These are phyloP conservation scores for Sturnira hondurensis DNA, from an alignment of 2,113 vertebrate genomes.

Conservation along the genomic window DNA sequence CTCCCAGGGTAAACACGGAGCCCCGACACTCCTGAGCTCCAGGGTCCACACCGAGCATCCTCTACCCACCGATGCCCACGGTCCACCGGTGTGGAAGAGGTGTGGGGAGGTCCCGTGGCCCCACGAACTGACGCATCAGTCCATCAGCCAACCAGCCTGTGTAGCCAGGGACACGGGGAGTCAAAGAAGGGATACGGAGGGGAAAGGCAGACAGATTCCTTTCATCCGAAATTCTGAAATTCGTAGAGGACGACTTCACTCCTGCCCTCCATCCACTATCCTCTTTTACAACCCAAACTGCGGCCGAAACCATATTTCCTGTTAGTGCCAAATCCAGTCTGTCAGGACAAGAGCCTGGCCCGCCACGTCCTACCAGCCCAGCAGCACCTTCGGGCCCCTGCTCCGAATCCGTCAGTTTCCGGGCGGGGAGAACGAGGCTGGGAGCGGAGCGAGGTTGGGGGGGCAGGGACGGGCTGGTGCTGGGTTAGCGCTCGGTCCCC, in stretches of 20 bases:
- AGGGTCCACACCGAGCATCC: not conserved
- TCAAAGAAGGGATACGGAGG: not conserved
- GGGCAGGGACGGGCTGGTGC: not conserved
- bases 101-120: not conserved
- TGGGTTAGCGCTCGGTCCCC: not conserved
- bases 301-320: not conserved
- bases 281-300: too few species aligned
- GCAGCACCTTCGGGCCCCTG: rapidly evolving
- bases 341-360: not conserved
- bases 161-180: not conserved
- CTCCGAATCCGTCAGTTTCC: not conserved
- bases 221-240: not conserved
- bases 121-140: not conserved
- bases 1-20: too few species aligned
- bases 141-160: not conserved
- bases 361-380: not conserved
- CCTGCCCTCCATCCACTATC: not conserved
- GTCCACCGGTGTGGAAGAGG: rapidly evolving
- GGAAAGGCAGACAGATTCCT: not conserved
- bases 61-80: not conserved
- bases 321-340: not conserved
- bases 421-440: not conserved
- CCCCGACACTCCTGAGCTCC: not conserved
- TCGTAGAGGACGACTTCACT: not conserved
- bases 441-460: too few species aligned